Conservation (phyloP, 2,888 invertebrate genomes). For the Amphipyra berbera region DNA sequence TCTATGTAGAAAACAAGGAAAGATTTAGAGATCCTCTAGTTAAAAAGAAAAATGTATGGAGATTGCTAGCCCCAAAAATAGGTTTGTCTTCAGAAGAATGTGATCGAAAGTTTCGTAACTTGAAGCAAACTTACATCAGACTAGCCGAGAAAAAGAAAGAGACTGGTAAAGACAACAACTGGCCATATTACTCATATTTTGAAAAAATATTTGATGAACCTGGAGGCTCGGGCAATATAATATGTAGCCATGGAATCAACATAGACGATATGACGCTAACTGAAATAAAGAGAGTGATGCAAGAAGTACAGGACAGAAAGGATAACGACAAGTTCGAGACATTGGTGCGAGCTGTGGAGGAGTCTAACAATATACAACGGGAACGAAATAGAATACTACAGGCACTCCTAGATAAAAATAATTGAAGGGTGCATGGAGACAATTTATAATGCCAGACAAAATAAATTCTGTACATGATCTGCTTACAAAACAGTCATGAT, state of each 20-base stretch:
- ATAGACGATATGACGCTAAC: constrained; percentile 66
- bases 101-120: constrained; percentile 82
- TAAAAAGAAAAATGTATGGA: constrained; percentile 82
- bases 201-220: constrained; percentile 79
- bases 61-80: constrained; percentile 71
- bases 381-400: constrained; percentile 82
- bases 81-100: constrained; percentile 80
- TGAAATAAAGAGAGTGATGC: constrained; percentile 72
- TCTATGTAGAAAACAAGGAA: constrained; percentile 79
- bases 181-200: constrained; percentile 83
- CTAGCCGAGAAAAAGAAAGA: constrained; percentile 74
- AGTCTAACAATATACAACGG: constrained; percentile 81
- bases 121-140: constrained; percentile 83
- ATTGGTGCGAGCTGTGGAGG: constrained; percentile 76
- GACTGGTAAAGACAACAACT: constrained; percentile 75
- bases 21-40: constrained; percentile 78
- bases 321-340: constrained; percentile 77
- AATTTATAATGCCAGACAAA: too few relatives aligned
- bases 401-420: constrained; percentile 73
- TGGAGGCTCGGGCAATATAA: constrained; percentile 13
- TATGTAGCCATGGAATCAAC: constrained; percentile 47
- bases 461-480: too few relatives aligned
- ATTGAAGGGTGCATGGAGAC: background rate
- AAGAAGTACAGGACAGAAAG: constrained; percentile 66
- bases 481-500: too few relatives aligned